These are phyloP conservation scores for Coenonympha glycerion DNA, from an alignment of 2,888 invertebrate genomes.

Conservation along the genomic window DNA sequence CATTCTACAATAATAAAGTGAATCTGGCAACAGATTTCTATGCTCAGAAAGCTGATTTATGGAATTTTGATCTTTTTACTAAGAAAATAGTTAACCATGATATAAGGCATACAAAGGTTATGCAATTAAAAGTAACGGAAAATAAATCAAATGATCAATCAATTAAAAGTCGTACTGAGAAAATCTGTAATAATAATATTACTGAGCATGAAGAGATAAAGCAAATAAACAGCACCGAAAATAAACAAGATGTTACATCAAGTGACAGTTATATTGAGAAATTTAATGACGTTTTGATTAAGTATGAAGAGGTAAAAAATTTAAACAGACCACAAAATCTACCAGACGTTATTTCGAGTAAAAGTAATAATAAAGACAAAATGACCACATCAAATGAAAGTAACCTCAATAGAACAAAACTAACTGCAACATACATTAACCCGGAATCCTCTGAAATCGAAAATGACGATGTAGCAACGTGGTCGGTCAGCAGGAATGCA, in stretches of 20 bases:
- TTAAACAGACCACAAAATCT: neutral
- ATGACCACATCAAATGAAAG: neutral
- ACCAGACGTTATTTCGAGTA: neutral
- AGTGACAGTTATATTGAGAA: neutral
- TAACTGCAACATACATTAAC: neutral
- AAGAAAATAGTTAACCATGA: neutral
- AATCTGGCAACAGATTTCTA: neutral
- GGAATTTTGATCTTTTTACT: neutral
- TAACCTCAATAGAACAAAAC: neutral
- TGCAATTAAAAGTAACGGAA: no score
- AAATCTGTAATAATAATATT: no score
- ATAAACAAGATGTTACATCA: no score
- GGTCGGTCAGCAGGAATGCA: slow-evolving; percentile 5
- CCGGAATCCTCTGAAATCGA: neutral
- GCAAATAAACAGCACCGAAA: no score
- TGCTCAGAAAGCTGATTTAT: neutral
- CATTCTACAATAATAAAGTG: neutral
- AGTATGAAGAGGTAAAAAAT: neutral
- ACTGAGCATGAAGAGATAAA: no score
- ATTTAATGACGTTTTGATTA: neutral
- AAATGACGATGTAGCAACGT: no score
- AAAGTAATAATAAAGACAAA: neutral
- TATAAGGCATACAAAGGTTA: no score
- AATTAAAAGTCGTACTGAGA: no score
- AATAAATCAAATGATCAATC: no score